phyloP scores from a whole-genome alignment of 2,888 invertebrate genomes.

The Troides helena region DNA sequence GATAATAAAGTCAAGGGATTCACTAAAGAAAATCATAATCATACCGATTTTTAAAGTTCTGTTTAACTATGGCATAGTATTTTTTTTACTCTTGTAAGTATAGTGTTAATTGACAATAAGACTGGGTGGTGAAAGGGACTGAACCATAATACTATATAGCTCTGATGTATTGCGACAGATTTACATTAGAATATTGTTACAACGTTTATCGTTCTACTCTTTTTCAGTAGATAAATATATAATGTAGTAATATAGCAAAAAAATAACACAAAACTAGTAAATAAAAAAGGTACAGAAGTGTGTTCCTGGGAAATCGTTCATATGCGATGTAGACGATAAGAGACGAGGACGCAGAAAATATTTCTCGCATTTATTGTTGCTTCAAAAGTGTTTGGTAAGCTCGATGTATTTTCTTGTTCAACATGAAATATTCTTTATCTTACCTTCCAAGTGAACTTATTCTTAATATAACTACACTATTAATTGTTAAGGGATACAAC shows the following conservation, averaged over 20 bases:
- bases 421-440: slow-evolving; percentile 1
- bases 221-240: not conserved
- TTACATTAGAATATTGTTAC: not conserved
- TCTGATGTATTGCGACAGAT: too few relatives aligned
- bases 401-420: slow-evolving; percentile 8
- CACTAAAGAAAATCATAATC: too few relatives aligned
- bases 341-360: slow-evolving; percentile 14
- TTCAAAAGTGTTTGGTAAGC: slow-evolving; percentile 10
- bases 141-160: too few relatives aligned
- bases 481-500: too few relatives aligned
- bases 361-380: slow-evolving; percentile 23
- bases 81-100: too few relatives aligned
- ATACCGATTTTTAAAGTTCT: too few relatives aligned
- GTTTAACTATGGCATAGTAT: too few relatives aligned
- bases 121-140: too few relatives aligned
- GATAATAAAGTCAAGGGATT: too few relatives aligned
- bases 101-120: too few relatives aligned
- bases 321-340: slow-evolving; percentile 5
- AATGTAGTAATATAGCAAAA: not conserved
- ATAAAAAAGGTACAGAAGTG: slow-evolving; percentile 2
- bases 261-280: not conserved
- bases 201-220: not conserved
- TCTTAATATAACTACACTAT: not conserved
- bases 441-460: not conserved
- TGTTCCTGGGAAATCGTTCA: slow-evolving; percentile 13